Base-by-base conservation (phyloP, 1,140 invertebrate species). In the Drosophila ogumai region DNA sequence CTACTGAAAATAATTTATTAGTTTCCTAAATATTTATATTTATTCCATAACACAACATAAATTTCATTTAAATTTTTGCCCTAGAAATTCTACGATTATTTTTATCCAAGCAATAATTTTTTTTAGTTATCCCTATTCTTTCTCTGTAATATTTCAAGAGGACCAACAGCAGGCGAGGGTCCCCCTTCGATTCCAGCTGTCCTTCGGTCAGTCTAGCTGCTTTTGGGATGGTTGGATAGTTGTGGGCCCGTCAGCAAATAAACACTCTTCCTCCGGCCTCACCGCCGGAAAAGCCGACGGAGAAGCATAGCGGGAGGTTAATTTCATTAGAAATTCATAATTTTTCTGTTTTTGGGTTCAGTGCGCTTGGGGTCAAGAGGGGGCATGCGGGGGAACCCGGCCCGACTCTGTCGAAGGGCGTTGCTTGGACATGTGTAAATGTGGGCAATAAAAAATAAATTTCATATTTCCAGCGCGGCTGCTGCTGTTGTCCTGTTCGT, bases 271-370 rank as follows among this genome's bases (percentile, higher is more conserved):
- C 68, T 8, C 13, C 7, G 0, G 0, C 65, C 19, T n/a, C 2
- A 36, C 28, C 46, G 13, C 46, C 22, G 13, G 12, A 38, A 38
- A 38, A 12, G 13, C 13, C 19, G 3, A 38, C 6, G 50, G 38
- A 22, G 15, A 31, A 52, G 38, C 68, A 22, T 72, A 59, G 69
- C 69, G 41, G 69, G 69, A 49, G 81, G 55, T 90, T 90, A 90
- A 90, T 90, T 90, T 90, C 85, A 90, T 90, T 90, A 90, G 86
- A 90, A 90, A 90, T 90, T 90, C 85, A 90, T 90, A 90, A 85
- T 84, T 90, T 75, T 54, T 57, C n/a, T 61, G 50, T 78, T 72
- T 38, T 77, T 55, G 46, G 40, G 65, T 60, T 65, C 34, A 59
- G 43, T 71, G 64, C 40, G 12, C 50, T 46, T 56, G 41, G 36